Base-by-base conservation (phyloP, 2,888 invertebrate genomes). In the Xylophagus ater region DNA sequence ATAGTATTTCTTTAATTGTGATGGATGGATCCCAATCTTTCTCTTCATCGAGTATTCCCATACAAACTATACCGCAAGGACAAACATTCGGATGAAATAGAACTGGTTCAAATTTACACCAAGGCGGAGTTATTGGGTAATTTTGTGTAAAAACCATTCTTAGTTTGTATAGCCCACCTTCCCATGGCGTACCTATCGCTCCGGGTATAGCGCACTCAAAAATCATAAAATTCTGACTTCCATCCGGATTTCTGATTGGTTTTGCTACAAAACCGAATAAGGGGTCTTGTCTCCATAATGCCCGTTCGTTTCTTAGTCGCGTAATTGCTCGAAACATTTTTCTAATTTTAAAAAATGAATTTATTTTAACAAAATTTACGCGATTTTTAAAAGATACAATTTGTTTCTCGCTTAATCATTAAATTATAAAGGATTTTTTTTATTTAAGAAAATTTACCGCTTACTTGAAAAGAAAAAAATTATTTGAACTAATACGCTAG, bases 131-230 rank as follows among this genome's bases (percentile, higher is more conserved):
- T 35, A 94, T 93, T 8, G 97, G 97, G 60, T 94, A 98, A 62
- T 98, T 97, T 59, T 98, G 97, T 71, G 96, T 97, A 70, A 98
- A 97, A 51, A 94, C 84, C 96, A 97, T 96, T n/a, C 92, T 74
- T 45, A 97, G 66, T 68, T 92, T 93, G 66, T 93, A 98, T 37
- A 93, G 71, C 23, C 97, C 97, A 53, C 89, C 88, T 71, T 97
- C 97, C 97, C 97, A 98, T 17, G 92, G 84, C 24, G 96, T 88
- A 60, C 79, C 76, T 67, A 96, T 96, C 65, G 96, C 97, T 39
- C 98, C 98, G 49, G 98, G 98, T 68, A 98, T 98, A 39, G 89
- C 92, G 65, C 97, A 98, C 65, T 99, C 97, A 98, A 98, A 98
- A 57, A 89, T 89, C 88, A 96, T 93, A 28, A 98, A 69, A 69